Evolutionary conservation across 2,888 invertebrate genomes (phyloP), one percentile per base, ranked within the genome.

Genomic region (Schrankia costaestrigalis): DNA sequence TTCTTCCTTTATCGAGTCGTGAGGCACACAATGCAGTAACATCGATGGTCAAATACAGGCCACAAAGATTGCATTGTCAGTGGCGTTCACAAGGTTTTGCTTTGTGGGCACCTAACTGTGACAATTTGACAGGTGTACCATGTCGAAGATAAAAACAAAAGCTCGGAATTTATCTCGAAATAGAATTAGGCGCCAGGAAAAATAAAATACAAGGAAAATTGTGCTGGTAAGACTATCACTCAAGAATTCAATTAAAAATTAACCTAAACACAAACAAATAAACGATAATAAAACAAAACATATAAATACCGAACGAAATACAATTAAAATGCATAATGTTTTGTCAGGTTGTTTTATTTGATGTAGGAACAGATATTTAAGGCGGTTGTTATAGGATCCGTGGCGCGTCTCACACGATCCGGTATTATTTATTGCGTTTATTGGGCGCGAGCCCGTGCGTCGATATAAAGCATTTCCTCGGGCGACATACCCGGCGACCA

Each of bases 341-440:
- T 56, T 47, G 44, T 49, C 46, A 47, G 53, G 46, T 67, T 73
- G 70, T 74, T 71, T 76, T 66, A 70, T 68, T 59, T 36, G 27
- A 37, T 57, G 56, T 65, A 69, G 61, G 63, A 71, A 67, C 74
- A 64, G 73, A 78, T 77, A 76, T 66, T 55, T 56, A 56, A 75
- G 56, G 64, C 60, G 61, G 64, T 64, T 68, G 76, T 77, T 77
- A 69, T 70, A 62, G 75, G 69, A 71, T 72, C 71, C 71, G 69
- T 71, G 75, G 71, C 71, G 71, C 69, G 74, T 68, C 77, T 79
- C 81, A 82, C 82, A 80, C 83, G 81, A 73, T 62, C 69, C 46
- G 46, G 56, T 71, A 76, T 81, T 80, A 82, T 86, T 85, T 83
- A 85, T 77, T 56, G 67, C 73, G 61, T 77, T 78, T 83, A 85